A percentile compares a stretch with the other conserved stretches of the same genome.
Conservation (phyloP, 2,797 vertebrate genomes). For the Anguilla anguilla region DNA sequence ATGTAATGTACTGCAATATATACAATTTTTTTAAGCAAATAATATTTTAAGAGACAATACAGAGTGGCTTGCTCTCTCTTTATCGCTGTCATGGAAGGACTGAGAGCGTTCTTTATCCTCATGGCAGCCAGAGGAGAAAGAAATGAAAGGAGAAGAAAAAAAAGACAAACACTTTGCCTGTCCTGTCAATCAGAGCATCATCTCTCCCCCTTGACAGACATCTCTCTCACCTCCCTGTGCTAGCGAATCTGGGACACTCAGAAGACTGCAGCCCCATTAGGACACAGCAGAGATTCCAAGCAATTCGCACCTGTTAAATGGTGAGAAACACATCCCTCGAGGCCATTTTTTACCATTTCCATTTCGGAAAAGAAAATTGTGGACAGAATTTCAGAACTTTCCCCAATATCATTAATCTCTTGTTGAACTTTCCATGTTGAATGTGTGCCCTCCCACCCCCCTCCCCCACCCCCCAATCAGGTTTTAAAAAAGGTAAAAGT, state of each 20-base stretch:
- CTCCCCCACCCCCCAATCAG: no score
- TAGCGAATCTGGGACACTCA: background rate
- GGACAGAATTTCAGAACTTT: no score
- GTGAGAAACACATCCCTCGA: constrained; percentile 15
- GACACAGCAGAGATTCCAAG: background rate
- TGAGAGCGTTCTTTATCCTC: background rate
- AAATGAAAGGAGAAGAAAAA: background rate
- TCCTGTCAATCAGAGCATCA: background rate
- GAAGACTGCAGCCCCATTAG: constrained; percentile 4
- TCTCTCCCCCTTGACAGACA: background rate
- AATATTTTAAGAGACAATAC: constrained; percentile 14
- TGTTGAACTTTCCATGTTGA: no score
- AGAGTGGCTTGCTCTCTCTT: background rate
- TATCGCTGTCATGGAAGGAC: background rate
- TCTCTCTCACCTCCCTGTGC: background rate
- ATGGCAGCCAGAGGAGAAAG: background rate
- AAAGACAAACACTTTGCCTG: background rate
- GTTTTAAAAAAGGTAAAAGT: no score
- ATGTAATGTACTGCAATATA: background rate
- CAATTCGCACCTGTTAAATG: constrained; percentile 31
- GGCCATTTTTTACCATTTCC: background rate
- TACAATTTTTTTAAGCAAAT: background rate
- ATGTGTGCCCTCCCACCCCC: no score
- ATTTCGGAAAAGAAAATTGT: background rate
- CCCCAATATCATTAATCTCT: no score